Percentiles rank a stretch among this genome's conserved stretches.
Evolutionary conservation across 2,113 vertebrate species (phyloP).

Genomic region (Poeciliopsis retropinna): DNA sequence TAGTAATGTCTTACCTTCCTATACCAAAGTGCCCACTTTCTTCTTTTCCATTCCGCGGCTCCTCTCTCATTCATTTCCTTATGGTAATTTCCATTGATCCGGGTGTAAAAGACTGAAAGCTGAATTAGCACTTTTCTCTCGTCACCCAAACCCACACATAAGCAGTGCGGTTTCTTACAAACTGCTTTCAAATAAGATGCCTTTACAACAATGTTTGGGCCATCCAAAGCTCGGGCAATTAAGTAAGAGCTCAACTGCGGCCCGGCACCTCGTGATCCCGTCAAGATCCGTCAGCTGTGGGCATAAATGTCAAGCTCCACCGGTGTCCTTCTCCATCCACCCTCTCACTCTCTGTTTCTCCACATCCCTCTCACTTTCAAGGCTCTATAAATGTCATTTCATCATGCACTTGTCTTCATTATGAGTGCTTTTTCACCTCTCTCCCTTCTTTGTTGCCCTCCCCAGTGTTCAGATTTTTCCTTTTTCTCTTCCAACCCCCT

Average conservation of each 20-base stretch:
- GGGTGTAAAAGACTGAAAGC: slow-evolving; percentile 42
- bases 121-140: slow-evolving; percentile 59
- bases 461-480: slow-evolving; percentile 55
- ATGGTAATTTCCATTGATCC: slow-evolving; percentile 70
- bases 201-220: slow-evolving; percentile 30
- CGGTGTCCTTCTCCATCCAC: slow-evolving; percentile 54
- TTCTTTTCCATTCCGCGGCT: slow-evolving; percentile 48
- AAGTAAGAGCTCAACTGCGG: slow-evolving; percentile 41
- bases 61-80: slow-evolving; percentile 50
- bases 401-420: slow-evolving; percentile 79
- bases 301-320: slow-evolving; percentile 74
- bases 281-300: slow-evolving; percentile 63
- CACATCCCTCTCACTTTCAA: slow-evolving; percentile 68
- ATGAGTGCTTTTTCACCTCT: slow-evolving; percentile 54
- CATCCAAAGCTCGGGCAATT: slow-evolving; percentile 46
- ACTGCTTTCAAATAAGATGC: slow-evolving; percentile 32
- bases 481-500: slow-evolving; percentile 36
- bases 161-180: slow-evolving; percentile 36
- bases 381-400: slow-evolving; percentile 79
- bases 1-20: slow-evolving; percentile 42
- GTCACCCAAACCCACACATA: slow-evolving; percentile 20
- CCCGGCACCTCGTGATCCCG: slow-evolving; percentile 42
- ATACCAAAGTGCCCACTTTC: slow-evolving; percentile 40
- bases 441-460: slow-evolving; percentile 41
- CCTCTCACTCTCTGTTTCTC: slow-evolving; percentile 53